Evolutionary conservation across 2,797 vertebrate species (phyloP), one percentile per base, ranked within the genome.

Genomic region (Ptychadena robeensis): DNA sequence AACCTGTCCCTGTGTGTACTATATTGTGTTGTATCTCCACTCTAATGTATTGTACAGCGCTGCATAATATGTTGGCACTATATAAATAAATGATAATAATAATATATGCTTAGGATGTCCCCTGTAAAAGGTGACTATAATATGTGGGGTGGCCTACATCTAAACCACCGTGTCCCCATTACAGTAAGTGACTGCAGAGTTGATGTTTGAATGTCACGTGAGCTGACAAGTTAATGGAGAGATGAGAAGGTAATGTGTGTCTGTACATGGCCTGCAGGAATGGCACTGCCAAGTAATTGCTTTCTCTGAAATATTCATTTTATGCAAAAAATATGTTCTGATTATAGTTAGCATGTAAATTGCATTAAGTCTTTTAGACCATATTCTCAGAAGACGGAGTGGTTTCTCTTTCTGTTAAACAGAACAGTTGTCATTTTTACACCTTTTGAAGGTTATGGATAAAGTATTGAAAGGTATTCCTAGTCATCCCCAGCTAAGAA

Each of bases 261-360:
- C 37, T 28, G 38, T 38, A 44, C 40, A n/a, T 48, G 25, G 12
- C 10, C 27, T 72, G 9, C 69, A 25, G 69, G 40, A 48, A 72
- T 72, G 69, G 38, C 38, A 44, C 69, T 48, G n/a, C 25, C 38
- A 28, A 44, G 40, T 48, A 44, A 71, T 44, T 61, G 57, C 57
- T 48, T 25, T 15, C 12, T 25, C 30, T 72, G 38, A 72, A 27
- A 48, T 27, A 72, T 72, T 72, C 38, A 22, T 28, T 72, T 27
- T 30, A 18, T 14, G 31, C 40, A 28, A 25, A 48, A 72, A 30
- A 28, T 31, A 14, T 44, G 38, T 48, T 72, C 12, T 22, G 69
- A 72, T 72, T 72, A 35, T 35, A 28, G 31, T 63, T 63, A 38
- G n/a, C 48, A 59, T 63, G 10, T 28, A 59, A 74, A 74, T 35